Base-by-base conservation (phyloP, 1,140 invertebrate genomes). In the Patella vulgata region DNA sequence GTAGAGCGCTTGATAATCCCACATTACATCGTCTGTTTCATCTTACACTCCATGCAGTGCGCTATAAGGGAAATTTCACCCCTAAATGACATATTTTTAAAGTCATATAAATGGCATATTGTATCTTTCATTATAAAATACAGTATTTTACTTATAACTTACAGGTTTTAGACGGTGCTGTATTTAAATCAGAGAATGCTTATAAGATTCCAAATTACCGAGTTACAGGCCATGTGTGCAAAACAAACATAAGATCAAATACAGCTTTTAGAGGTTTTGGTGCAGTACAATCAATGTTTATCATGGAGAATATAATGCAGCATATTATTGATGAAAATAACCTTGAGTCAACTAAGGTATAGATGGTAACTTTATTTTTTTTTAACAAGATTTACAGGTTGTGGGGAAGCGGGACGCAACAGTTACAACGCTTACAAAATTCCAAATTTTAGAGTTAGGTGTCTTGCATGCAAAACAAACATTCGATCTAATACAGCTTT, bases 241-340 rank as follows among this genome's bases (percentile, higher is more conserved):
- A 79, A 51, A 86, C 85, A 4, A 85, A 86, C 65, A 75, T 77
- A 28, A 67, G 73, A 19, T 84, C 82, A 14, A 85, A 84, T 61
- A 86, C 85, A 40, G 84, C 85, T 0, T 84, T 86, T 68, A 53
- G 85, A 36, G 84, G 83, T 6, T 86, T 84, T 75, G 85, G 85
- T 42, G 74, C 71, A 27, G 82, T 83, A 19, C 85, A 86, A 66
- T 74, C 68, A 1, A 72, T 78, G 61, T 72, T 83, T 59, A 51
- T 82, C 1, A 56, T 64, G 30, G 84, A 86, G 60, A 73, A 58
- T 8, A 74, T 75, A 12, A 70, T 86, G 19, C 64, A 66, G 30
- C 61, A 83, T 36, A 72, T 84, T 8, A 77, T 83, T 23, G 30
- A 59, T 28, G 66, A n/a, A n/a, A n/a, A n/a, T n/a, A n/a, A n/a